A percentile compares a stretch with the other conserved stretches of the same genome.
These are phyloP conservation scores for Eclectus roratus DNA, from an alignment of 2,113 vertebrate genomes.

Conservation along the genomic window DNA sequence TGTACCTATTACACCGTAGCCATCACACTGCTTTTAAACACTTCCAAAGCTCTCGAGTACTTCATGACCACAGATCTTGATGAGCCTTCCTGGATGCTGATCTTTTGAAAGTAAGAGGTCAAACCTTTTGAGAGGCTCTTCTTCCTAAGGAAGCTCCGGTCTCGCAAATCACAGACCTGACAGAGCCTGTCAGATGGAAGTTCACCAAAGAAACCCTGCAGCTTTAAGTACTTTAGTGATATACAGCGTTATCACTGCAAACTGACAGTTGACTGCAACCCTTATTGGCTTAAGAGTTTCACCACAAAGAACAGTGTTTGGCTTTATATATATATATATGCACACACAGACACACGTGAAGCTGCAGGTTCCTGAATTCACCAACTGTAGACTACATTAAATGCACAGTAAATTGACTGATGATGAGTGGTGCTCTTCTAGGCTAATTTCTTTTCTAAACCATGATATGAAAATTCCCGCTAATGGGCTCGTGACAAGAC, in stretches of 20 bases:
- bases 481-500: constrained; percentile 75
- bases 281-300: neutral
- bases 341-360: neutral
- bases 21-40: neutral
- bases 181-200: neutral
- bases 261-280: neutral
- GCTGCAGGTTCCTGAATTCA: constrained; percentile 56
- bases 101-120: neutral
- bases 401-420: constrained; percentile 67
- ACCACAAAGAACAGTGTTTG: constrained; percentile 28
- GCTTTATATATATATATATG: neutral
- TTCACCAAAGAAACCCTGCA: neutral
- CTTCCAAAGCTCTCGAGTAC: neutral
- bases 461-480: constrained; percentile 74
- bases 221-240: neutral
- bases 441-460: constrained; percentile 76
- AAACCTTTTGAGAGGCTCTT: neutral
- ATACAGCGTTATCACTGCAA: neutral
- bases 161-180: neutral
- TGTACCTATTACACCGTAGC: neutral
- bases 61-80: neutral
- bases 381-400: constrained; percentile 68
- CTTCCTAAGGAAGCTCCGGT: neutral
- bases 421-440: constrained; percentile 63
- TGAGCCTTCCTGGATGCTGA: neutral